Percentiles rank a stretch among this genome's conserved stretches.
These are phyloP conservation scores for Neodontobutis hainanensis DNA, from an alignment of 2,113 vertebrate genomes.

Conservation along the genomic window DNA sequence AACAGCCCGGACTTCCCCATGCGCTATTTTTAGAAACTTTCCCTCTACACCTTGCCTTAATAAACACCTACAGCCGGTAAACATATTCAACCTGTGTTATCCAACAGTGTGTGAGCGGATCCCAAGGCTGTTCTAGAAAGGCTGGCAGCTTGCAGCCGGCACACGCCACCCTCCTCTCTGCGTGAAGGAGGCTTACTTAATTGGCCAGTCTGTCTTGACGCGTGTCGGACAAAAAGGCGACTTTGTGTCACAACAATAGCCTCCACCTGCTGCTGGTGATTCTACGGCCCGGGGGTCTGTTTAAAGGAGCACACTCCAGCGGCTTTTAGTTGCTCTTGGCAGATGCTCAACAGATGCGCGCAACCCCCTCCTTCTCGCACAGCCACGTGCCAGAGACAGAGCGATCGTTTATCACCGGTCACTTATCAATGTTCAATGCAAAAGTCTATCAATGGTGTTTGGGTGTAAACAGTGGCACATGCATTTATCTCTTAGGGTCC, in stretches of 20 bases:
- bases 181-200: conserved; percentile 47
- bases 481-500: neutral
- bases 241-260: conserved; percentile 52
- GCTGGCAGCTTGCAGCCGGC: conserved; percentile 37
- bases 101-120: conserved; percentile 21
- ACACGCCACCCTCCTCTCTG: conserved; percentile 45
- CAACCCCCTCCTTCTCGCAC: neutral
- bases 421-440: neutral
- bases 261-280: conserved; percentile 64
- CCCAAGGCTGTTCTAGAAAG: conserved; percentile 6
- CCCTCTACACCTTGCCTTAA: neutral
- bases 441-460: neutral
- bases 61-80: conserved; percentile 26
- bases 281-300: conserved; percentile 1
- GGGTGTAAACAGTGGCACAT: neutral
- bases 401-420: conserved; percentile 29
- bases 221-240: conserved; percentile 43
- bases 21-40: conserved; percentile 42
- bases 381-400: conserved; percentile 35
- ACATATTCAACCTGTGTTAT: conserved; percentile 19
- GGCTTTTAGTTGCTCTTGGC: conserved; percentile 20
- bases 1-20: conserved; percentile 37
- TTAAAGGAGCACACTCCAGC: conserved; percentile 5
- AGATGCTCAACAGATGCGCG: conserved; percentile 62
- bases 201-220: conserved; percentile 42